phyloP scores from a whole-genome alignment of 2,888 invertebrate genomes.

The Leptopilina drosophilae region DNA sequence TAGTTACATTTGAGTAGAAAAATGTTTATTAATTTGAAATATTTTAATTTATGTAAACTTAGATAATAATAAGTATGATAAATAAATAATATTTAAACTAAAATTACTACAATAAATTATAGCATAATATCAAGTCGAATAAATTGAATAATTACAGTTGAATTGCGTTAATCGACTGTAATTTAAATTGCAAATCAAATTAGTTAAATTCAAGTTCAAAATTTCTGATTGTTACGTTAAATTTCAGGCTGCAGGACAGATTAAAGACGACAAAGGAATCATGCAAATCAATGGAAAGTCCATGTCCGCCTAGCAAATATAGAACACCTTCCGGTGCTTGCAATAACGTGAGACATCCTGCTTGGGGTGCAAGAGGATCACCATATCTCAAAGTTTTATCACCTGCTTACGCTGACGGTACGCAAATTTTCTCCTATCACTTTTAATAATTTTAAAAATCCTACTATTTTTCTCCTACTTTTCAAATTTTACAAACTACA shows the following conservation, averaged over 20 bases:
- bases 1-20: too few relatives aligned
- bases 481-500: too few relatives aligned
- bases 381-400: conserved; percentile 86
- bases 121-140: too few relatives aligned
- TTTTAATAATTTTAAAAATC: neutral
- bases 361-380: conserved; percentile 90
- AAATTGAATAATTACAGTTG: neutral
- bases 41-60: too few relatives aligned
- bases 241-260: conserved; percentile 63
- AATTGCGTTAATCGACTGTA: neutral
- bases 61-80: too few relatives aligned
- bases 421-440: conserved; percentile 65
- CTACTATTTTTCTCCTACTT: too few relatives aligned
- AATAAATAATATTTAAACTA: too few relatives aligned
- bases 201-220: neutral
- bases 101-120: too few relatives aligned
- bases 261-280: conserved; percentile 57
- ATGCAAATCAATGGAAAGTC: conserved; percentile 77
- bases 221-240: neutral
- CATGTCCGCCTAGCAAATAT: conserved; percentile 90
- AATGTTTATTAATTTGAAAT: too few relatives aligned
- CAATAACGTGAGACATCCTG: conserved; percentile 91
- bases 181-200: neutral
- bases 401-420: conserved; percentile 87
- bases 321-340: conserved; percentile 90